These are phyloP conservation scores for Adelognathus sp. DNA, from an alignment of 2,888 invertebrate genomes.

Conservation along the genomic window DNA sequence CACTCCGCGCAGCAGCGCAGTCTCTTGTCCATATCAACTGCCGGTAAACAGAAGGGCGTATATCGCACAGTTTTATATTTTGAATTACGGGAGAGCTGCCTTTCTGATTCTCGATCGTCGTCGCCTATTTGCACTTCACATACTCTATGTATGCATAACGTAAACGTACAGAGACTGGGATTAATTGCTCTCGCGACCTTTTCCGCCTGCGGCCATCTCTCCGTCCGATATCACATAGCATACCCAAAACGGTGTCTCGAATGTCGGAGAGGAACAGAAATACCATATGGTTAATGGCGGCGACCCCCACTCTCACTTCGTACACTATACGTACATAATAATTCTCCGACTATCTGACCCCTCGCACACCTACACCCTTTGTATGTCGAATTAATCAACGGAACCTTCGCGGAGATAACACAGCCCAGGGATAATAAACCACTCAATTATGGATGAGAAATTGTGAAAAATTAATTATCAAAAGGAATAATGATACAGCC, in stretches of 20 bases:
- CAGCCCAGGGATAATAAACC: too few species aligned
- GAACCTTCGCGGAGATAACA: background rate
- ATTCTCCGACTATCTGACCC: background rate
- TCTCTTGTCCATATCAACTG: too few species aligned
- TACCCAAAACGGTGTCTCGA: slow-evolving; percentile 26
- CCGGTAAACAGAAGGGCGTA: too few species aligned
- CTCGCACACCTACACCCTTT: background rate
- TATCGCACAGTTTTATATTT: too few species aligned
- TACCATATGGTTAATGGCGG: slow-evolving; percentile 36
- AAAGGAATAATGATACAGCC: background rate
- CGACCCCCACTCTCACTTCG: background rate
- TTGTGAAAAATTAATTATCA: background rate
- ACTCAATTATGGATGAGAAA: slow-evolving; percentile 26
- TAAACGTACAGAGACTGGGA: slow-evolving; percentile 37
- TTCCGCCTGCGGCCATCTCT: slow-evolving; percentile 19
- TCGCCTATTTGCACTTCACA: slow-evolving; percentile 11
- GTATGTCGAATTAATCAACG: slow-evolving; percentile 37
- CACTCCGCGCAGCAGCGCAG: too few species aligned
- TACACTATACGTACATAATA: slow-evolving; percentile 18
- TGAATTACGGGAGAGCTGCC: too few species aligned
- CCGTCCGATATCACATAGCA: background rate
- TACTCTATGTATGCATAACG: background rate
- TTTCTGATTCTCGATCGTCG: background rate
- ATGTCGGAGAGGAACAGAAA: slow-evolving; percentile 32
- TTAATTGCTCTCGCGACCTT: slow-evolving; percentile 54